These are phyloP conservation scores for Drosophila leonis DNA, from an alignment of 2,888 invertebrate species.

Conservation along the genomic window DNA sequence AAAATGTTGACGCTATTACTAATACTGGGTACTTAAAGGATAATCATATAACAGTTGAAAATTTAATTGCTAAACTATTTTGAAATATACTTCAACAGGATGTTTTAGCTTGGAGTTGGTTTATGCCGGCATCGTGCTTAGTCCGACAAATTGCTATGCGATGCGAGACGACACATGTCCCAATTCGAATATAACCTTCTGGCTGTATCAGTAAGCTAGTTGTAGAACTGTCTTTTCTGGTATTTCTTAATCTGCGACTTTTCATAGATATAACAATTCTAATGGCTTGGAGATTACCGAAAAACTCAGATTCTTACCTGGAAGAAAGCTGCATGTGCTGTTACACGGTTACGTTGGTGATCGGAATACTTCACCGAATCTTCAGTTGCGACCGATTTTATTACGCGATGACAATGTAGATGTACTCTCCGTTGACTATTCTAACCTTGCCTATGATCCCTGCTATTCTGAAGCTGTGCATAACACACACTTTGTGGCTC, in stretches of 20 bases:
- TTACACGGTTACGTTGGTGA: conserved; percentile 87
- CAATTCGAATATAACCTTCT: conserved; percentile 6
- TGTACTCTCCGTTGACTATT: conserved; percentile 88
- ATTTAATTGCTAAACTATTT: background rate
- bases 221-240: fast-evolving
- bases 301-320: background rate
- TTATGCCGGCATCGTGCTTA: background rate
- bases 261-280: fast-evolving
- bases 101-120: background rate
- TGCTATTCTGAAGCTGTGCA: conserved; percentile 87
- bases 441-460: conserved; percentile 86
- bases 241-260: background rate
- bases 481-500: conserved; percentile 60
- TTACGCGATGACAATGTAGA: conserved; percentile 87
- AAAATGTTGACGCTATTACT: conserved; percentile 8
- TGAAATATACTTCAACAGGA: background rate
- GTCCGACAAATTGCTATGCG: background rate
- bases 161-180: background rate
- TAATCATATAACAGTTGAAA: background rate
- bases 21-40: conserved; percentile 13
- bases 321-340: conserved; percentile 75
- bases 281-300: background rate
- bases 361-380: conserved; percentile 87
- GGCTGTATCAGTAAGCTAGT: conserved; percentile 5
- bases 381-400: conserved; percentile 87